Percentiles rank a stretch among this genome's conserved stretches.
Evolutionary conservation across 1,140 invertebrate genomes (phyloP).

Genomic region (Pinna nobilis): DNA sequence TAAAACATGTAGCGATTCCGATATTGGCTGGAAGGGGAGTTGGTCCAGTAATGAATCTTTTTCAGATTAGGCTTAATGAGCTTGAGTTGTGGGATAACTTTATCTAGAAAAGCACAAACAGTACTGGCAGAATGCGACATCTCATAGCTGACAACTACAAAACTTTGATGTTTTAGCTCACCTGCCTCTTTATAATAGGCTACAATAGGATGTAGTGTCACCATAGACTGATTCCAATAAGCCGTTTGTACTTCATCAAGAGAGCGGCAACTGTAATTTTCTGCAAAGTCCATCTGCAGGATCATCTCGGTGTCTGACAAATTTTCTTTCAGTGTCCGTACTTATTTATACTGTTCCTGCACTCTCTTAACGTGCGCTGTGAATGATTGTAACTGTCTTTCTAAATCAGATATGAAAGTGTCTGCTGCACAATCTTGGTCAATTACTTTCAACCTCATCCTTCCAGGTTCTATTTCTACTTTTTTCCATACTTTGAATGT

Average conservation of each 20-base stretch:
- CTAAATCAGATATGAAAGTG: background rate
- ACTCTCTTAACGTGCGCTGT: slow-evolving; percentile 4
- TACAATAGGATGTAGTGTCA: slow-evolving; percentile 43
- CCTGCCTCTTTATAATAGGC: slow-evolving; percentile 4
- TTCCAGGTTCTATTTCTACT: background rate
- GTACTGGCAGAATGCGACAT: slow-evolving; percentile 10
- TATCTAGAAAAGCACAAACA: slow-evolving; percentile 15
- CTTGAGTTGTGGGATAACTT: background rate
- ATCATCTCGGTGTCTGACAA: slow-evolving; percentile 8
- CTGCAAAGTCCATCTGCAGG: slow-evolving; percentile 27
- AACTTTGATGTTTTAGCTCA: slow-evolving; percentile 13
- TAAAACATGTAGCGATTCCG: slow-evolving; percentile 28
- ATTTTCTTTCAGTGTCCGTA: slow-evolving; percentile 8
- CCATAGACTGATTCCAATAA: slow-evolving; percentile 11
- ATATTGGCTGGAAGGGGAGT: slow-evolving; percentile 43
- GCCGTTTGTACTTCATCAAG: slow-evolving; percentile 20
- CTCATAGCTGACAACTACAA: slow-evolving; percentile 9
- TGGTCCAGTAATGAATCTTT: slow-evolving; percentile 48
- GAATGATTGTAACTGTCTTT: background rate
- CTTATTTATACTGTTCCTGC: slow-evolving; percentile 12
- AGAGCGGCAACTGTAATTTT: slow-evolving; percentile 20
- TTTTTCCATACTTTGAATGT: slow-evolving; percentile 22
- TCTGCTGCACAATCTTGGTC: background rate
- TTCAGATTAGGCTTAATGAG: slow-evolving; percentile 3
- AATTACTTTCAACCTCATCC: slow-evolving; percentile 13